Base-by-base conservation (phyloP, 2,113 vertebrate genomes). In the Cairina moschata region DNA sequence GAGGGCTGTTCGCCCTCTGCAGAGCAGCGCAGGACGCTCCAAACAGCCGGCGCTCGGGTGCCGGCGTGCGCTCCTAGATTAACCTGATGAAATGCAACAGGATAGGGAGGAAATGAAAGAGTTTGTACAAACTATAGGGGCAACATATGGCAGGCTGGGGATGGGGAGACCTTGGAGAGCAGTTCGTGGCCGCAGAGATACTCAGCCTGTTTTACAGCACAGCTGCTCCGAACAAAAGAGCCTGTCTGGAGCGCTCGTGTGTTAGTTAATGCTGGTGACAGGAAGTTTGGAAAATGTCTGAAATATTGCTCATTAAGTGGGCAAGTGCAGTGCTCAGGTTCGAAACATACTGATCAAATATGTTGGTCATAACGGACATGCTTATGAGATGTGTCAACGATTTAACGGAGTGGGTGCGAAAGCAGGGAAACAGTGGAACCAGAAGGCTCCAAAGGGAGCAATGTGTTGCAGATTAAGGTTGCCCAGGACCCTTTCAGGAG, bases 141-240 rank as follows among this genome's bases (percentile, higher is more conserved):
- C 90, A 96, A 73, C 94, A 95, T 91, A 95, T 97, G 91, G 89
- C 91, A 95, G 90, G 46, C 84, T 83, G 82, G 89, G 87, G 67
- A 82, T 89, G 78, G 86, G 67, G 71, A 96, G 88, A 90, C 92
- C 85, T 96, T 44, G 67, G 94, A 95, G 91, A 95, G 94, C 93
- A 91, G 86, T 96, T 87, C 76, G 91, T 95, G 95, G 79, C 90
- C 12, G 0, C 82, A 77, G 58, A 95, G 91, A 95, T 91, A 73
- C 91, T 94, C 87, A 77, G 91, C 46, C 88, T 90, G 90, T 87
- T 95, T 95, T 95, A 95, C 85, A 94, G 79, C 95, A 90, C 95
- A 97, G 96, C 94, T 96, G 91, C 96, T 97, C 75, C 74, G 90
- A 96, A 95, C 91, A 95, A 96, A 93, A 85, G 94, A 60, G 42